Evolutionary conservation across 53 echinoderm and acorn worm genomes (phyloP).

Genomic region (Apostichopus leukothele): DNA sequence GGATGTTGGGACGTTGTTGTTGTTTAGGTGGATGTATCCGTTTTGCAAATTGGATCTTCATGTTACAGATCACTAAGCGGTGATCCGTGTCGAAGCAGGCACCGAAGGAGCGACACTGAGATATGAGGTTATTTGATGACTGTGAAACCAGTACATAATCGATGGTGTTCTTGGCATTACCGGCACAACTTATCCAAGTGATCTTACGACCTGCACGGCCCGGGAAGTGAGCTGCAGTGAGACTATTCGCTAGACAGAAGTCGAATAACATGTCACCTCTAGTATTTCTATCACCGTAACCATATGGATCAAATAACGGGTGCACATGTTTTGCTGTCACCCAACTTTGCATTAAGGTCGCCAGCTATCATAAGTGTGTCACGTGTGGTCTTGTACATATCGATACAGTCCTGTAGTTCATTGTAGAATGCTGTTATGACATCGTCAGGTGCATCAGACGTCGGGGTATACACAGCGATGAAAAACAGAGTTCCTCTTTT

Average conservation of each 20-base stretch:
- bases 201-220: conserved; percentile 18
- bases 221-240: conserved; percentile 35
- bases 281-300: neutral
- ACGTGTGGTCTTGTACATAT: conserved; percentile 13
- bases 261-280: conserved; percentile 27
- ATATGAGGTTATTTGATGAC: conserved; percentile 22
- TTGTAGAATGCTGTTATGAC: conserved; percentile 22
- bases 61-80: conserved; percentile 12
- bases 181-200: conserved; percentile 42
- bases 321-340: neutral
- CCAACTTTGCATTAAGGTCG: conserved; percentile 46
- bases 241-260: conserved; percentile 30
- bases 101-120: conserved; percentile 40
- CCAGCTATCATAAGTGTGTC: conserved; percentile 23
- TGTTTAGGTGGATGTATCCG: too few relatives aligned
- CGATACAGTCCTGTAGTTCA: conserved; percentile 12
- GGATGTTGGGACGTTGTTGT: too few relatives aligned
- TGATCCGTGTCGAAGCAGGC: conserved; percentile 46
- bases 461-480: conserved; percentile 42
- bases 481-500: conserved; percentile 32
- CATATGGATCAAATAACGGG: conserved; percentile 27
- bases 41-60: conserved; percentile 28
- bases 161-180: conserved; percentile 40
- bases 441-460: conserved; percentile 8
- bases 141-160: conserved; percentile 35